Conservation (phyloP, 1,140 invertebrate species). For the Vollenhovia emeryi region DNA sequence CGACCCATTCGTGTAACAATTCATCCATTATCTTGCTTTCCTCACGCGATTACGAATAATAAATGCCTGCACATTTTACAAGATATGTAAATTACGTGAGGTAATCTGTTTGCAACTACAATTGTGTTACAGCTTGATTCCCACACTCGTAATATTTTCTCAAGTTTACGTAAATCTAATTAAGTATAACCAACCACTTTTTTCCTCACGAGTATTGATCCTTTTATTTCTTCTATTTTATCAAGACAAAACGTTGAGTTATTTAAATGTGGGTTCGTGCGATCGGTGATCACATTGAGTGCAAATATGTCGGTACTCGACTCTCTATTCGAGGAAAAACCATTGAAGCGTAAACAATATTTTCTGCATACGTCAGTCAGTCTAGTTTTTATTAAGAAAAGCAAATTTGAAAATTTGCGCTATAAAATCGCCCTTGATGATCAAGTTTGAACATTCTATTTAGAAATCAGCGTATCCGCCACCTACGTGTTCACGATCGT, state of each 20-base stretch:
- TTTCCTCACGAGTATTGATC: not conserved
- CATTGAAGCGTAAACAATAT: not conserved
- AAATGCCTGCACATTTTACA: not conserved
- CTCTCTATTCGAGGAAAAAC: not conserved
- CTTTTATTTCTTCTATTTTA: not conserved
- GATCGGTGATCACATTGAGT: not conserved
- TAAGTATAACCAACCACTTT: not conserved
- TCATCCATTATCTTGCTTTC: not conserved
- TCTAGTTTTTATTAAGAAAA: not conserved
- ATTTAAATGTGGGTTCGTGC: not conserved
- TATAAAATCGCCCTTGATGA: not conserved
- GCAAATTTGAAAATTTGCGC: not conserved
- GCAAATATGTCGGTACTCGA: not conserved
- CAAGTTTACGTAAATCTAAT: constrained; percentile 1
- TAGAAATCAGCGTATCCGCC: constrained; percentile 17
- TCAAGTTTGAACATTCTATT: constrained; percentile 3
- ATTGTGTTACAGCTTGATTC: not conserved
- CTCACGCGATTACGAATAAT: not conserved
- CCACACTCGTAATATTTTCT: not conserved
- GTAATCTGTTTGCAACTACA: not conserved
- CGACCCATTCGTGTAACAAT: not conserved
- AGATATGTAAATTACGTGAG: not conserved
- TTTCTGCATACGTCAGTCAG: not conserved
- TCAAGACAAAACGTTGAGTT: not conserved
- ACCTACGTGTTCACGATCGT: constrained; percentile 47